Evolutionary conservation across 2,888 invertebrate genomes (phyloP).

Genomic region (Pegoplata infirma): DNA sequence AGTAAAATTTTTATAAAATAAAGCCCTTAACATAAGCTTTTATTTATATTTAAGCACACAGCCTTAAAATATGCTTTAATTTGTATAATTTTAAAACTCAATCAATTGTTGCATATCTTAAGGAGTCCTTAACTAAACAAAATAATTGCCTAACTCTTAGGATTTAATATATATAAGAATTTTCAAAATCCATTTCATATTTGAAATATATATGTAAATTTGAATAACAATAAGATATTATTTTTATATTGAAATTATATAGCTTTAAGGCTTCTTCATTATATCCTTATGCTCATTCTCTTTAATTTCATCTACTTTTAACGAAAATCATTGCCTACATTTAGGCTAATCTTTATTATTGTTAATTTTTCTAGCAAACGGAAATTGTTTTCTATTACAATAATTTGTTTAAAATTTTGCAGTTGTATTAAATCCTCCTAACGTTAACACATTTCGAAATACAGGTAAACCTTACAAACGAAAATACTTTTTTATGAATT

Average conservation of each 20-base stretch:
- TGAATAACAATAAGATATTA: constrained; percentile 38
- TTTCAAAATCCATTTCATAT: background rate
- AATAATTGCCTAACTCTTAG: background rate
- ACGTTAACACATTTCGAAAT: too few species aligned
- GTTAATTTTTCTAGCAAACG: background rate
- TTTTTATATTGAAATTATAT: constrained; percentile 11
- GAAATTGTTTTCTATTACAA: constrained; percentile 17
- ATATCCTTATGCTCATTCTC: too few species aligned
- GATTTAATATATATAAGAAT: too few species aligned
- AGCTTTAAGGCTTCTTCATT: background rate
- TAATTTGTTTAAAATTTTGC: constrained; percentile 25
- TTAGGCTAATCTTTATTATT: constrained; percentile 34
- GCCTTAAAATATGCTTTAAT: background rate
- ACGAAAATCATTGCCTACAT: constrained; percentile 35
- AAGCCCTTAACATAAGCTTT: background rate
- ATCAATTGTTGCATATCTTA: background rate
- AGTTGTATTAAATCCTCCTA: background rate
- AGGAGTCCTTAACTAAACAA: too few species aligned
- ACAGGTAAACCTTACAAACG: too few species aligned
- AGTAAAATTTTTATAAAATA: background rate
- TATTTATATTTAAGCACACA: background rate
- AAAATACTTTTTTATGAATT: too few species aligned
- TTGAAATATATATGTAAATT: constrained; percentile 20
- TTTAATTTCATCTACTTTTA: background rate
- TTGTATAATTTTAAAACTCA: background rate